Evolutionary conservation across 2,797 vertebrate species (phyloP).

Genomic region (Enteromius treurensis): DNA sequence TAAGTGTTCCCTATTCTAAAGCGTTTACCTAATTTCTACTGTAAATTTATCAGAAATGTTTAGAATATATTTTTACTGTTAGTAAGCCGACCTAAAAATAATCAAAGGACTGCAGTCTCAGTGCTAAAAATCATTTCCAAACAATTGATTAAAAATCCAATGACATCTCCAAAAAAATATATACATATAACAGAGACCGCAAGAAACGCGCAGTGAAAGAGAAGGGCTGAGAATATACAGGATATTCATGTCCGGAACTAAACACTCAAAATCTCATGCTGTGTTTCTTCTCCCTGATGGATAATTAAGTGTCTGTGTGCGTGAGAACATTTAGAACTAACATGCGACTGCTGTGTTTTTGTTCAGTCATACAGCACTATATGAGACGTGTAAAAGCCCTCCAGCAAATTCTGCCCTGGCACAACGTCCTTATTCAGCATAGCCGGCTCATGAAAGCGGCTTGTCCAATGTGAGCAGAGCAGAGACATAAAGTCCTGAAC

Average conservation of each 20-base stretch:
- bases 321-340: slow-evolving; percentile 2
- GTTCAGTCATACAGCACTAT: background rate
- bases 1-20: too few relatives aligned
- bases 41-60: background rate
- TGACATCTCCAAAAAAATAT: background rate
- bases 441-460: background rate
- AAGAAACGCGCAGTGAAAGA: background rate
- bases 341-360: background rate
- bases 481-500: slow-evolving; percentile 8
- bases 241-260: background rate
- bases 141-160: background rate
- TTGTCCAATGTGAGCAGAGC: background rate
- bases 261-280: slow-evolving; percentile 21
- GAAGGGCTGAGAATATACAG: background rate
- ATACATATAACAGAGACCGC: background rate
- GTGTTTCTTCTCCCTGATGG: background rate
- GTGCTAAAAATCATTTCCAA: background rate
- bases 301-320: background rate
- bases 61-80: background rate
- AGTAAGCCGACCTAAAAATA: background rate
- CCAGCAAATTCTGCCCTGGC: background rate
- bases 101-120: background rate
- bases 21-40: background rate
- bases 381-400: background rate
- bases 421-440: background rate